Base-by-base conservation (phyloP, 35 echinoderm and acorn worm species). In the Amphiura filiformis region DNA sequence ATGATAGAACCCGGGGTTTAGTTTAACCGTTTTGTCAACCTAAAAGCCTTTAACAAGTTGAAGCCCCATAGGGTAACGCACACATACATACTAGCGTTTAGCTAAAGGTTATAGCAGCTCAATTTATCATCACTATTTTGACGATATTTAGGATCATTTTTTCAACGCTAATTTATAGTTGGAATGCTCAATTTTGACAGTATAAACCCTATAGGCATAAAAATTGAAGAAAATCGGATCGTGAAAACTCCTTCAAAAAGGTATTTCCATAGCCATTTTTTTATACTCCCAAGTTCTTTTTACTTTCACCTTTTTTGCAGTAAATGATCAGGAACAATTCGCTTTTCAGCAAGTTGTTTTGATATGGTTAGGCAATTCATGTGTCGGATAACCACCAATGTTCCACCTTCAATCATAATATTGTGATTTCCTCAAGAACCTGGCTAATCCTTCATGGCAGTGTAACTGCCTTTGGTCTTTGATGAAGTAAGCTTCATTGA, bases 371-470 rank as follows among this genome's bases (percentile, higher is more conserved):
- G 47, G 47, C 83, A 22, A 37, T 61, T 17, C 44, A 35, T 61
- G 56, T 61, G 32, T 35, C 83, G 56, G 64, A 85, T 61, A 85
- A 85, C 35, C 83, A 65, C 83, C 83, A 34, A 65, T 65, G 56
- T 34, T 61, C n/a, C 11, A 30, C n/a, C 83, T 85, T 85, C 83
- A 85, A 14, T 17, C 83, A 31, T 35, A 75, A 56, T 85, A 64
- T 85, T 85, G 32, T 56, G 83, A 85, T 85, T 85, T 85, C 83
- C 56, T 13, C 26, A 85, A 85, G 83, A 85, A 36, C 83, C 31
- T 38, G n/a, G 37, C 83, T 85, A 85, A 85, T 85, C 83, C 83
- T 13, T 23, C 9, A 3, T 70, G 61, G 61, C 61, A 70, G 11
- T 26, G 28, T 30, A n/a, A 13, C 61, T 70, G 61, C 61, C 61